Base-by-base conservation (phyloP, 1,140 invertebrate genomes). In the Drosophila ohnishii region DNA sequence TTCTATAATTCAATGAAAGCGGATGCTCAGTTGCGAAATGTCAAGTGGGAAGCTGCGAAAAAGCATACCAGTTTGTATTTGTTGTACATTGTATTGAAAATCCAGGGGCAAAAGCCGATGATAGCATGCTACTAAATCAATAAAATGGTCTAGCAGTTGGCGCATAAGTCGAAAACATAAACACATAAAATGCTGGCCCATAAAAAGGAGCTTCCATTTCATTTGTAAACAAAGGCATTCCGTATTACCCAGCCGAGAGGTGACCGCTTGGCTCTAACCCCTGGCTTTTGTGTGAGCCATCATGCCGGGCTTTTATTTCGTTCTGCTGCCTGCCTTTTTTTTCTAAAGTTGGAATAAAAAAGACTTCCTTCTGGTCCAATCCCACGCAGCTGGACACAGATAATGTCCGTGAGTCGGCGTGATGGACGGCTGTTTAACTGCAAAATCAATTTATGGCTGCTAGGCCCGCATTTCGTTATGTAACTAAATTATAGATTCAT, bases 81-180 rank as follows among this genome's bases (percentile, higher is more conserved):
- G n/a, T 32, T 28, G 25, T n/a, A n/a, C n/a, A n/a, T n/a, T n/a
- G n/a, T 5, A 28, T 5, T 5, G 25, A 58, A n/a, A 40, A 6
- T 34, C 19, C 28, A 22, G 9, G 19, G 42, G 8, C 48, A n/a
- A 42, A 71, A 61, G 65, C 48, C 48, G 67, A 50, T 73, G 44
- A 74, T 50, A 28, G 22, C 72, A 5, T 22, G 60, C 57, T 75
- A 58, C 37, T 65, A 65, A 63, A 74, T 48, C 51, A 73, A 74
- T 74, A 63, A 63, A 71, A 61, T 37, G 65, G 65, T 66, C 65
- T 66, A 69, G 37, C 65, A 69, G 65, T 69, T 66, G 65, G 65
- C 65, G 65, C 61, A 66, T 47, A 55, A 74, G 71, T 74, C 58
- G 56, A 74, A 74, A 73, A 63, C 71, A 63, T 55, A 73, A 74